Evolutionary conservation across 2,888 invertebrate genomes (phyloP).

Genomic region (Leucophora obtusa): DNA sequence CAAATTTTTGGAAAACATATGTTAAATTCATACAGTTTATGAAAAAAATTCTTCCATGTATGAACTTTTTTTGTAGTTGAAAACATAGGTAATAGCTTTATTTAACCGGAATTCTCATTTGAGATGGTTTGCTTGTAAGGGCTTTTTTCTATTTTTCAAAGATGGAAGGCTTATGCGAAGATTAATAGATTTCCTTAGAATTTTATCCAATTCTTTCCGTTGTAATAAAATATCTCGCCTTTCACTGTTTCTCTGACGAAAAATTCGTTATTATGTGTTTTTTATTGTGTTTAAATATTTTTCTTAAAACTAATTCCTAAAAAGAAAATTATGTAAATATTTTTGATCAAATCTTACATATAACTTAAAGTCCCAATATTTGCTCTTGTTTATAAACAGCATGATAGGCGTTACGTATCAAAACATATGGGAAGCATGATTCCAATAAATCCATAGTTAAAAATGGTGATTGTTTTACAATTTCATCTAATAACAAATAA

Average conservation of each 20-base stretch:
- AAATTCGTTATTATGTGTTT: background rate
- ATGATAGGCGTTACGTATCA: constrained; percentile 98
- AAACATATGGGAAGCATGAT: constrained; percentile 98
- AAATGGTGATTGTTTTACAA: constrained; percentile 98
- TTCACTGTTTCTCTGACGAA: background rate
- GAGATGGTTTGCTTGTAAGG: too few species aligned
- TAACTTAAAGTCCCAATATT: constrained; percentile 66
- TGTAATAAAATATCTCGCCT: background rate
- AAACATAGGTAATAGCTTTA: too few species aligned
- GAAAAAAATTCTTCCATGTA: too few species aligned
- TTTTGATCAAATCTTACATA: background rate
- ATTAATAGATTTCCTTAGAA: too few species aligned
- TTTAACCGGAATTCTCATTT: too few species aligned
- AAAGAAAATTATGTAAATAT: background rate
- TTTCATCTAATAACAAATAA: constrained; percentile 96
- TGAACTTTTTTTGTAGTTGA: too few species aligned
- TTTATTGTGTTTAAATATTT: background rate
- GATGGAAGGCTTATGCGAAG: too few species aligned
- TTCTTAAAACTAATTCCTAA: background rate
- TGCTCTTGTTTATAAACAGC: constrained; percentile 95
- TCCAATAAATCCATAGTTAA: constrained; percentile 99
- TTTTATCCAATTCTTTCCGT: too few species aligned
- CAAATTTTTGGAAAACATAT: too few species aligned
- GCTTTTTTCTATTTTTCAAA: too few species aligned
- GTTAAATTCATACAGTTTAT: too few species aligned